Evolutionary conservation across 2,797 vertebrate genomes (phyloP).

Genomic region (Austrolebias charrua): DNA sequence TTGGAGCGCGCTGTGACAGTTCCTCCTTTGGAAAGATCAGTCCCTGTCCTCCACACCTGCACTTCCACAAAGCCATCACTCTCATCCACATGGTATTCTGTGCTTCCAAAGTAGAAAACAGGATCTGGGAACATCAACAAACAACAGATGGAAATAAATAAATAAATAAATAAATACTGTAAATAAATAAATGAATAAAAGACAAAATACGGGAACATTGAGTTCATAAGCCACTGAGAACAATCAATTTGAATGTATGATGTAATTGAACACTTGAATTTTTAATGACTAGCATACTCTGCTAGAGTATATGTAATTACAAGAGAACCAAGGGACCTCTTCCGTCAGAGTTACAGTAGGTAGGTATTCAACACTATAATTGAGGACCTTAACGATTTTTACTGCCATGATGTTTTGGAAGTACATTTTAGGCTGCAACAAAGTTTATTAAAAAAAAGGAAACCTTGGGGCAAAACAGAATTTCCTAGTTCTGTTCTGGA

Average conservation of each 20-base stretch:
- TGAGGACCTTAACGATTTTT: conserved; percentile 32
- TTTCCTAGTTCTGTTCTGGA: conserved; percentile 37
- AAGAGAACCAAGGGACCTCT: conserved; percentile 44
- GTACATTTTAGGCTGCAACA: conserved; percentile 32
- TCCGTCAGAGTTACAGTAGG: conserved; percentile 47
- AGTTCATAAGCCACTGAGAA: conserved; percentile 43
- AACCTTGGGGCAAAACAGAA: conserved; percentile 19
- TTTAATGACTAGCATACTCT: conserved; percentile 46
- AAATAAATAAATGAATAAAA: background rate
- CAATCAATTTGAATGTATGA: conserved; percentile 42
- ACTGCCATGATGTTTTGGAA: conserved; percentile 36
- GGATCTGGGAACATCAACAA: conserved; percentile 67
- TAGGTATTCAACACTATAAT: conserved; percentile 45
- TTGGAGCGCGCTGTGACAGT: conserved; percentile 90
- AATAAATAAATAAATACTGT: no score
- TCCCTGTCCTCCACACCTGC: conserved; percentile 88
- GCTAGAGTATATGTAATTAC: conserved; percentile 59
- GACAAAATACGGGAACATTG: conserved; percentile 6
- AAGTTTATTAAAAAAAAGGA: conserved; percentile 31
- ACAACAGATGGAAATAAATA: conserved; percentile 11
- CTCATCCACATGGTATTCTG: conserved; percentile 87
- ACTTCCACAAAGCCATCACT: conserved; percentile 87
- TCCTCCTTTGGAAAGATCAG: conserved; percentile 86
- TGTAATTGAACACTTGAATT: conserved; percentile 57
- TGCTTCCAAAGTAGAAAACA: conserved; percentile 87